These are phyloP conservation scores for Lasioglossum leucozonium DNA, from an alignment of 2,888 invertebrate genomes.

Conservation along the genomic window DNA sequence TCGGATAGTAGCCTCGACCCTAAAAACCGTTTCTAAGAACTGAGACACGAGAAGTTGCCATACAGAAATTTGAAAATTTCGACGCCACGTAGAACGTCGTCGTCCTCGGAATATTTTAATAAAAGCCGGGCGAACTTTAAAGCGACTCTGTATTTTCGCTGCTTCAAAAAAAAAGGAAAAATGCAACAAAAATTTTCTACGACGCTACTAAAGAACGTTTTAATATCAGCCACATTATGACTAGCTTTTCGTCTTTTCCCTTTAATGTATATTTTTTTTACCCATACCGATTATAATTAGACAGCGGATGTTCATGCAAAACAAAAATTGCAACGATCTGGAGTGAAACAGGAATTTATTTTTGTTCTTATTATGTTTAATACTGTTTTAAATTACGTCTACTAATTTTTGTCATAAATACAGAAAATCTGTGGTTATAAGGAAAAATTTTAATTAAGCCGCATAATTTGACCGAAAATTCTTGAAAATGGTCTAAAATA, in stretches of 20 bases:
- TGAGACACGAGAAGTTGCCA: not conserved
- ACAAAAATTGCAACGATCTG: too few species aligned
- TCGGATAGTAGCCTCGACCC: constrained; percentile 5
- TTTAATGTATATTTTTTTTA: too few species aligned
- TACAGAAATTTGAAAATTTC: not conserved
- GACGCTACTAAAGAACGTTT: not conserved
- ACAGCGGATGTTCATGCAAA: too few species aligned
- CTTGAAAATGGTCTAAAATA: too few species aligned
- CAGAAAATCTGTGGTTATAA: too few species aligned
- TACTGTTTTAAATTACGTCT: too few species aligned
- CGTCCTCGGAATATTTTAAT: not conserved
- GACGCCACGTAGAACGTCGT: not conserved
- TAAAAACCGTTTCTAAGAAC: constrained; percentile 4
- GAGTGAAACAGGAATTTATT: too few species aligned
- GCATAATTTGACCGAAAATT: too few species aligned
- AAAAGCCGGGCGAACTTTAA: not conserved
- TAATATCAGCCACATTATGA: not conserved
- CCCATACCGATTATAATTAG: too few species aligned
- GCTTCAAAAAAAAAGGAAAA: not conserved
- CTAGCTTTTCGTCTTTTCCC: not conserved
- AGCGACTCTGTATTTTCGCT: not conserved
- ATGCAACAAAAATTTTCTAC: not conserved
- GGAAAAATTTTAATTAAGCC: too few species aligned
- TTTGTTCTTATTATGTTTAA: too few species aligned
- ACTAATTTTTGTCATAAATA: too few species aligned